Evolutionary conservation across 2,113 vertebrate genomes (phyloP).

Genomic region (Oreotrochilus melanogaster): DNA sequence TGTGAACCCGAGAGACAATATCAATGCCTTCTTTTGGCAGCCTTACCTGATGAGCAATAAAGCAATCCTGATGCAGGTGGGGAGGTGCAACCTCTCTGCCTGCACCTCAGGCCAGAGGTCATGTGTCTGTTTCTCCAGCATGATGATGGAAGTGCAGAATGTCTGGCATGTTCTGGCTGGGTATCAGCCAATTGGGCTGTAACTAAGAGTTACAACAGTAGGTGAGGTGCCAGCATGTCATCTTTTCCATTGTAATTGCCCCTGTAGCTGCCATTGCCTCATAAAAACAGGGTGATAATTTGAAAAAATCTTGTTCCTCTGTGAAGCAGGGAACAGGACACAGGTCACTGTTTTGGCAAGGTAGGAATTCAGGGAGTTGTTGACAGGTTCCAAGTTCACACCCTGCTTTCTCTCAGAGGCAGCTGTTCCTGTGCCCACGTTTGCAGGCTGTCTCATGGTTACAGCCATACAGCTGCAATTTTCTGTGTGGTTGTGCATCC

Average conservation of each 20-base stretch:
- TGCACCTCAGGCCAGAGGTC: not conserved
- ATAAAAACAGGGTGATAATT: not conserved
- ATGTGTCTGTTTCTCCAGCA: rapidly evolving
- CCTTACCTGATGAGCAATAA: not conserved
- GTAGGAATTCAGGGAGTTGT: not conserved
- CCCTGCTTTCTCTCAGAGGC: not conserved
- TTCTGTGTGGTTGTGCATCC: not conserved
- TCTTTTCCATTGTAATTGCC: not conserved
- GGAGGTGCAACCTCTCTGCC: not conserved
- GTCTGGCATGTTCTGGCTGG: not conserved
- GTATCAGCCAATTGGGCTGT: not conserved
- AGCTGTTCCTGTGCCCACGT: not conserved
- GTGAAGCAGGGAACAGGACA: not conserved
- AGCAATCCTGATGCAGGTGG: not conserved
- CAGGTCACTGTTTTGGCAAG: not conserved
- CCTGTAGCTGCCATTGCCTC: not conserved
- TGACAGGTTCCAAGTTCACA: not conserved
- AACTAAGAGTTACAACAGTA: not conserved
- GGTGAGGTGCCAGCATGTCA: rapidly evolving
- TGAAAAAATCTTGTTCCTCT: not conserved
- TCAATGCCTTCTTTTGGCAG: not conserved
- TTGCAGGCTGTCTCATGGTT: not conserved
- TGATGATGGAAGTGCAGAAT: not conserved
- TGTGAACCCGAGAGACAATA: not conserved
- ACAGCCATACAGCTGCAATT: not conserved